phyloP scores from a whole-genome alignment of 2,113 vertebrate species.

The Sclerurus mexicanus region DNA sequence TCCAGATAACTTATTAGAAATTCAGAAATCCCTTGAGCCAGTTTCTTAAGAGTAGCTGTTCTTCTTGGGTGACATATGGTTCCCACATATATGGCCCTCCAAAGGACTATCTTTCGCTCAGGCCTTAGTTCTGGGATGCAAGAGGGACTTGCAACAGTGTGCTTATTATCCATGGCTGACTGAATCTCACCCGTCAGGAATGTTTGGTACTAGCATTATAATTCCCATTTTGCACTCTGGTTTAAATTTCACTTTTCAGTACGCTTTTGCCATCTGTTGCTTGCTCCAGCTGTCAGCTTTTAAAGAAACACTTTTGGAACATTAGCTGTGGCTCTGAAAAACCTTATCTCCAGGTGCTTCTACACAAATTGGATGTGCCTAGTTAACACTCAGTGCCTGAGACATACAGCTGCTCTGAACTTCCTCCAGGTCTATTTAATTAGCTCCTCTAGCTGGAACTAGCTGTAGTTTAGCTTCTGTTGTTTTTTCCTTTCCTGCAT shows the following conservation, averaged over 20 bases:
- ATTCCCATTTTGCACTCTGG: neutral
- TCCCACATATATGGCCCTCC: neutral
- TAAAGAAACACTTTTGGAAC: neutral
- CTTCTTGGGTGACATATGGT: neutral
- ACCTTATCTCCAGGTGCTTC: neutral
- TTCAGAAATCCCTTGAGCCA: neutral
- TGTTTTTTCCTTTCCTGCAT: neutral
- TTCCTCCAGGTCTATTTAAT: neutral
- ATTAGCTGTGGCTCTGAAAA: neutral
- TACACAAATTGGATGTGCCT: neutral
- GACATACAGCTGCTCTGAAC: neutral
- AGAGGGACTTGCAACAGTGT: neutral
- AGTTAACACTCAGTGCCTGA: neutral
- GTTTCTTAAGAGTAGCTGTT: neutral
- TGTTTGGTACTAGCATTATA: neutral
- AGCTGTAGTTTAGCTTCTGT: slow-evolving; percentile 9
- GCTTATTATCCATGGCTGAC: neutral
- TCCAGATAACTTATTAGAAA: neutral
- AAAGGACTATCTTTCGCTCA: neutral
- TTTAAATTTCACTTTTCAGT: neutral
- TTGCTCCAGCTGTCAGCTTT: neutral
- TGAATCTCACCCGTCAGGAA: neutral
- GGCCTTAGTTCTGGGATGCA: neutral
- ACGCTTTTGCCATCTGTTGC: neutral
- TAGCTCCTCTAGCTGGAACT: neutral